phyloP scores from a whole-genome alignment of 2,113 vertebrate genomes.

The Regulus satrapa region DNA sequence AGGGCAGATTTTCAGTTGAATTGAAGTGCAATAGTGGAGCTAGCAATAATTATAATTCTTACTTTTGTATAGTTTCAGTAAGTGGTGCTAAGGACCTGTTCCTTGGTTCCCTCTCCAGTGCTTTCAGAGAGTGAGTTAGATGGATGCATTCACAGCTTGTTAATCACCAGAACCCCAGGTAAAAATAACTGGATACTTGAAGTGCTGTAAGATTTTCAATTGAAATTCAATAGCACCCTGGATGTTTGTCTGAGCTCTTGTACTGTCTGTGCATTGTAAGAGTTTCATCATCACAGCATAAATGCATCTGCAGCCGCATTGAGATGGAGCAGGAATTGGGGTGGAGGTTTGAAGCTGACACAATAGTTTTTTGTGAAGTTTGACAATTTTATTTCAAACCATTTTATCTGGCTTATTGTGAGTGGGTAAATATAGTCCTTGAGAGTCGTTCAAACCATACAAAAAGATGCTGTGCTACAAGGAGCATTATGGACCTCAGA shows the following conservation, averaged over 20 bases:
- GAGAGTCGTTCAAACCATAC: not conserved
- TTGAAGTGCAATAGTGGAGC: not conserved
- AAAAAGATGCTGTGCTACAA: not conserved
- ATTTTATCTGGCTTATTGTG: not conserved
- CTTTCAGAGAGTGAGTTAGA: slow-evolving; percentile 15
- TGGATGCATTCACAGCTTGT: slow-evolving; percentile 34
- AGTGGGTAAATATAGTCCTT: not conserved
- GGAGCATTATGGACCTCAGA: not conserved
- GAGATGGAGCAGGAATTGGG: not conserved
- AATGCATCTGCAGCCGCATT: not conserved
- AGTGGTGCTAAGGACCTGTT: slow-evolving; percentile 28
- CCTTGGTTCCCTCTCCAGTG: not conserved
- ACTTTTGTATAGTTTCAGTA: slow-evolving; percentile 20
- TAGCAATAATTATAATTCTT: slow-evolving; percentile 45
- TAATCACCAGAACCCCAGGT: slow-evolving; percentile 40
- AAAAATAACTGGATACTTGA: slow-evolving; percentile 26
- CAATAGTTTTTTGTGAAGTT: not conserved
- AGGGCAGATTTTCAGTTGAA: slow-evolving; percentile 24
- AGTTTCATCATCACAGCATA: not conserved
- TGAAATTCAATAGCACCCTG: slow-evolving; percentile 25
- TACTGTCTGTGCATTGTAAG: not conserved
- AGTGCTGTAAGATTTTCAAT: slow-evolving; percentile 32
- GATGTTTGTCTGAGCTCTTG: slow-evolving; percentile 8
- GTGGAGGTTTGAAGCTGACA: slow-evolving; percentile 15
- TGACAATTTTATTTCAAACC: not conserved